Percentiles rank a stretch among this genome's conserved stretches.
phyloP scores from a whole-genome alignment of 2,113 vertebrate species.

The Peromyscus polionotus region DNA sequence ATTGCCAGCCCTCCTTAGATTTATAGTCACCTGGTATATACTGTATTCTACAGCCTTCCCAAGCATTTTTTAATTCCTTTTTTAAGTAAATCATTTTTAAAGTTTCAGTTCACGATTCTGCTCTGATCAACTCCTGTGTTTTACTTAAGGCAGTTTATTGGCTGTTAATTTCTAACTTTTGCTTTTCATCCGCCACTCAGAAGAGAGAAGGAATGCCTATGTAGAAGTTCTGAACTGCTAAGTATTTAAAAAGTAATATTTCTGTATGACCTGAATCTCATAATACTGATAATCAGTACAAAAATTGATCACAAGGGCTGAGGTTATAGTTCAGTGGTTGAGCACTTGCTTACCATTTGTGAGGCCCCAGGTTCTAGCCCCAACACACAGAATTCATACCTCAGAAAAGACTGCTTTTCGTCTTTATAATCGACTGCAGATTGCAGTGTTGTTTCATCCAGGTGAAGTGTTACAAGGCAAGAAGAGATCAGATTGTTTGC shows the following conservation, averaged over 20 bases:
- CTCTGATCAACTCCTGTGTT: constrained; percentile 14
- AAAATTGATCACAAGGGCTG: constrained; percentile 18
- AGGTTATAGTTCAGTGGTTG: neutral
- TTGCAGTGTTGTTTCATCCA: constrained; percentile 5
- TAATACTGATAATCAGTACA: constrained; percentile 9
- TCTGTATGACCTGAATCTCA: neutral
- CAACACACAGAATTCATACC: neutral
- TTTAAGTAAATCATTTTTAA: neutral
- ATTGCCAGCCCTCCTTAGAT: neutral
- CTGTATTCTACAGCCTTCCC: neutral
- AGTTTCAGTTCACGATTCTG: neutral
- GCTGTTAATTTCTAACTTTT: neutral
- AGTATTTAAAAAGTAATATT: constrained; percentile 44
- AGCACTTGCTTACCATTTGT: neutral
- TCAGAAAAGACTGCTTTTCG: neutral
- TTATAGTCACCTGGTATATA: neutral
- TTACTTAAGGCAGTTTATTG: constrained; percentile 48
- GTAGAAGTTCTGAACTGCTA: constrained; percentile 36
- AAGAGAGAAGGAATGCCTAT: neutral
- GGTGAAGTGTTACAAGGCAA: constrained; percentile 46
- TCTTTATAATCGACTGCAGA: constrained; percentile 21
- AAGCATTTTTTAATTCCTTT: constrained; percentile 43
- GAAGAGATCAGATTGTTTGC: constrained; percentile 41
- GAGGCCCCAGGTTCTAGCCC: neutral
- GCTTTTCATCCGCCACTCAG: neutral